Base-by-base conservation (phyloP, 2,888 invertebrate species). In the Cepaea hortensis region DNA sequence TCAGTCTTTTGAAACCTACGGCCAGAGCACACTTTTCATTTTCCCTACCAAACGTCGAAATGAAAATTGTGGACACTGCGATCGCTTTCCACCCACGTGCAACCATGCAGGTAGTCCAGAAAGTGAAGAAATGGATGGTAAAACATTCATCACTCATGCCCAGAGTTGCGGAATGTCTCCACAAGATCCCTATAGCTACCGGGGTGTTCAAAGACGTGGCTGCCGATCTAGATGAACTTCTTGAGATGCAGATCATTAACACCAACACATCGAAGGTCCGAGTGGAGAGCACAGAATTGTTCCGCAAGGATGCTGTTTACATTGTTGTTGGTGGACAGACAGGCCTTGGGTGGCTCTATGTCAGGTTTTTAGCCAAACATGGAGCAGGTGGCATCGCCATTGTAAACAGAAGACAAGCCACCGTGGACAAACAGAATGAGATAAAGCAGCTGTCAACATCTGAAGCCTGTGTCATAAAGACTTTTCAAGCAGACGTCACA, bases 321-420 rank as follows among this genome's bases (percentile, higher is more conserved):
- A 79, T 92, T 15, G 89, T 91, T 20, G 90, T 91, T 11, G 92
- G 92, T 18, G 92, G 92, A 2, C 87, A 91, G 15, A 91, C 91
- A 7, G 92, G 92, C 5, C 87, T 92, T 3, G 92, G 92, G 6
- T 91, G 92, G 92, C 90, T 90, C n/a, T 84, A 90, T 61, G 88
- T 91, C 3, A 85, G 88, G 15, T 87, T 89, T 48, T 85, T 92
- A 65, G 90, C 90, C 3, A 85, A 87, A 80, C 83, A 84, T 20
- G 90, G 91, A 4, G 92, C 91, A 61, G 90, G 90, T 0, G 65
- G 85, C 35, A 84, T 92, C 3, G 89, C 88, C n/a, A 89, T 89
- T 35, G n/a, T 92, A 9, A 90, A 90, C 55, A 88, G 92, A 77
- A 87, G 91, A 65, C 23, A 55, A 7, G 89, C 88, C 3, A 79